Evolutionary conservation across 2,888 invertebrate species (phyloP).

Genomic region (Trachelus iudaicus): DNA sequence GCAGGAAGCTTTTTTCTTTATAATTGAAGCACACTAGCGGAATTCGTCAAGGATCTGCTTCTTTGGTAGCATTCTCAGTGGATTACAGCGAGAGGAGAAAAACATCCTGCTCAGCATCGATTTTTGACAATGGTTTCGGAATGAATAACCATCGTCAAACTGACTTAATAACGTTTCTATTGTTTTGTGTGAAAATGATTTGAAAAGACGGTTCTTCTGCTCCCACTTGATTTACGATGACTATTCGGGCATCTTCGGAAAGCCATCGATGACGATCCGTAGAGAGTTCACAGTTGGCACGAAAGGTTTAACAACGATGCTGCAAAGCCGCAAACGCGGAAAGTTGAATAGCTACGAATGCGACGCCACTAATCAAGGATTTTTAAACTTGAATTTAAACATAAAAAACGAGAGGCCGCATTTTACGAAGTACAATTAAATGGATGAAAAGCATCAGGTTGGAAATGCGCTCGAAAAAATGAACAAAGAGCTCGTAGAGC

Average conservation of each 20-base stretch:
- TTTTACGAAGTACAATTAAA: background rate
- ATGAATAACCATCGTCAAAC: background rate
- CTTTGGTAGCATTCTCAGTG: background rate
- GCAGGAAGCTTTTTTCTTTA: background rate
- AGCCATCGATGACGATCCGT: background rate
- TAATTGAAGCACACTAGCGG: background rate
- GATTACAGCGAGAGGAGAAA: background rate
- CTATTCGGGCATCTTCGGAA: background rate
- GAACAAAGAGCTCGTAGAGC: too few species aligned
- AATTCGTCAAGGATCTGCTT: background rate
- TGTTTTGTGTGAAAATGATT: background rate
- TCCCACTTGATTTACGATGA: too few species aligned
- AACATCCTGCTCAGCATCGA: too few species aligned
- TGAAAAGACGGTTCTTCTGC: too few species aligned
- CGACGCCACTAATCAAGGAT: too few species aligned
- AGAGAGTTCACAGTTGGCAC: background rate
- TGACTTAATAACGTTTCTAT: background rate
- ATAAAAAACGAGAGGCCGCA: background rate
- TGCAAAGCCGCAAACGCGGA: background rate
- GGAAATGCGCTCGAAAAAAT: background rate
- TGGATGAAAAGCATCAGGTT: background rate
- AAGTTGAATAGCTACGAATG: too few species aligned
- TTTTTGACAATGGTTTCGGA: too few species aligned
- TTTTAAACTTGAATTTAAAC: background rate
- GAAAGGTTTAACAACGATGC: constrained; percentile 32